phyloP scores from a whole-genome alignment of 2,797 vertebrate species.

The Hippocampus kuda region DNA sequence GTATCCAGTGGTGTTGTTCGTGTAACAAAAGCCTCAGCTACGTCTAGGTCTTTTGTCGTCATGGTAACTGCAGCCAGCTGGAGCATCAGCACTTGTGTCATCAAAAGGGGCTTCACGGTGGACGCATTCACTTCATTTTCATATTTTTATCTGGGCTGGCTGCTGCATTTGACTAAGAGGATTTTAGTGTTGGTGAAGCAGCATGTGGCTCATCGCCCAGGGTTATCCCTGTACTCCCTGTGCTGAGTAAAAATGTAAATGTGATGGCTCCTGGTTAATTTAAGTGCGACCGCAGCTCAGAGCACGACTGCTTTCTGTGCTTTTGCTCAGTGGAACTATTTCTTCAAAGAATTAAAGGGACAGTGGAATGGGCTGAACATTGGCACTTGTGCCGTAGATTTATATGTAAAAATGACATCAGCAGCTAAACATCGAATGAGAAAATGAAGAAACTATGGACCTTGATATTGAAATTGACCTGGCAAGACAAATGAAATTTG shows the following conservation, averaged over 20 bases:
- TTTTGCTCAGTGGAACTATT: no score
- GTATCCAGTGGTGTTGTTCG: slow-evolving; percentile 22
- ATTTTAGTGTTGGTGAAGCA: not conserved
- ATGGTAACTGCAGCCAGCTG: slow-evolving; percentile 59
- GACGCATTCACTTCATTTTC: not conserved
- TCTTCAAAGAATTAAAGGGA: no score
- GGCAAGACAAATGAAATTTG: no score
- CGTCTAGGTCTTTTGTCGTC: slow-evolving; percentile 62
- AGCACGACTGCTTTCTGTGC: no score
- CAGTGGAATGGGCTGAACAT: no score
- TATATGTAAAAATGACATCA: no score
- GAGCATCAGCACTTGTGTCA: slow-evolving; percentile 44
- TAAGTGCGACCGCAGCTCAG: not conserved
- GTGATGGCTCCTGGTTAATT: not conserved
- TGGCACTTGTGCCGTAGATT: no score
- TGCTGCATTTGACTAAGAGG: not conserved
- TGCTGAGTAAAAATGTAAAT: not conserved
- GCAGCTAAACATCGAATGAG: no score
- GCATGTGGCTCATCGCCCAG: not conserved
- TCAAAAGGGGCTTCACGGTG: slow-evolving; percentile 51
- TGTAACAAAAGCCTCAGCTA: slow-evolving; percentile 36
- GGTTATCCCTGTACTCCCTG: not conserved
- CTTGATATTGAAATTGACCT: no score
- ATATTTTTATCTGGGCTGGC: not conserved
- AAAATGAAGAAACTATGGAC: no score